Evolutionary conservation across 2,888 invertebrate genomes (phyloP).

Genomic region (Choristoneura rosaceana): DNA sequence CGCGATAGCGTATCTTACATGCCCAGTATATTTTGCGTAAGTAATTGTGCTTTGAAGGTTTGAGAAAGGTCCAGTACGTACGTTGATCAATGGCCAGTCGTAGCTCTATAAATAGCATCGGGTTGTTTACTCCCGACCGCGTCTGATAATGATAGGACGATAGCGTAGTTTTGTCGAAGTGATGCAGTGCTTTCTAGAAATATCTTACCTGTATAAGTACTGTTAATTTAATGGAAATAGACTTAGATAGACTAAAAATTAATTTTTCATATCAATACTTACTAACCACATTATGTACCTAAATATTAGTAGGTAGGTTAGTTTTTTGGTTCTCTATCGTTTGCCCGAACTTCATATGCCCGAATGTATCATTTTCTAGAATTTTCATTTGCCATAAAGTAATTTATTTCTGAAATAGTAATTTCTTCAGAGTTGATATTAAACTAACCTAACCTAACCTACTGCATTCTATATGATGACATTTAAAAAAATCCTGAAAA

Average conservation of each 20-base stretch:
- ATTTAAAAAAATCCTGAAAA: too few species aligned
- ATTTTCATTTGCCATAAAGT: too few species aligned
- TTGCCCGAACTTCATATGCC: too few species aligned
- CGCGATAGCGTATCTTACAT: background rate
- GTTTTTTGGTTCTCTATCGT: too few species aligned
- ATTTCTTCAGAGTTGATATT: too few species aligned
- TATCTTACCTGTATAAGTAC: background rate
- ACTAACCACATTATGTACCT: too few species aligned
- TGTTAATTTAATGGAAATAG: slow-evolving; percentile 16
- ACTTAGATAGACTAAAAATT: background rate
- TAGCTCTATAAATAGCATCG: slow-evolving; percentile 22
- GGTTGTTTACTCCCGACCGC: slow-evolving; percentile 31
- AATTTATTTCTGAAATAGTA: too few species aligned
- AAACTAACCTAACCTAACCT: too few species aligned
- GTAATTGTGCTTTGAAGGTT: slow-evolving; percentile 4
- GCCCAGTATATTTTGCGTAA: background rate
- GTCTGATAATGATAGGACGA: slow-evolving; percentile 9
- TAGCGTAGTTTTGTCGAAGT: slow-evolving; percentile 11
- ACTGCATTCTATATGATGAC: too few species aligned
- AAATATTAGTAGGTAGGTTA: too few species aligned
- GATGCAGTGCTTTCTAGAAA: slow-evolving; percentile 30
- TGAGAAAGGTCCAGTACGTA: slow-evolving; percentile 19
- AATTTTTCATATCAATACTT: too few species aligned
- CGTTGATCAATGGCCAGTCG: slow-evolving; percentile 36
- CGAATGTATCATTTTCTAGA: too few species aligned